Evolutionary conservation across 2,888 invertebrate genomes (phyloP).

Genomic region (Zonitis immaculata): DNA sequence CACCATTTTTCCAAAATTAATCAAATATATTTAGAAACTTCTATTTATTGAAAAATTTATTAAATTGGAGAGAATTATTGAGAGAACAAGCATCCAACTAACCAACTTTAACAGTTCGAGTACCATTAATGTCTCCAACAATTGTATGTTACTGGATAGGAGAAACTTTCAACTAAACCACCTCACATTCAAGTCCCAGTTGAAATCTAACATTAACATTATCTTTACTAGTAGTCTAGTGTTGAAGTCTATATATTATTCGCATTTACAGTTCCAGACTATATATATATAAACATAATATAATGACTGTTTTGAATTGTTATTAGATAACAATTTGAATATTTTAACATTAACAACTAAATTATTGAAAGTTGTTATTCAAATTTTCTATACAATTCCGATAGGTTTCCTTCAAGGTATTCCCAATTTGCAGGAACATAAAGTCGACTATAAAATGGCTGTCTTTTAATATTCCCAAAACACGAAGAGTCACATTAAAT

Average conservation of each 20-base stretch:
- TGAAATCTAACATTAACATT: neutral
- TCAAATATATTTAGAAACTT: neutral
- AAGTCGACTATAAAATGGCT: constrained; percentile 6
- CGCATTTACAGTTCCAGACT: neutral
- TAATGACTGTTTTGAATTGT: neutral
- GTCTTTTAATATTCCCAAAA: constrained; percentile 12
- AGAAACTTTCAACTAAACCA: neutral
- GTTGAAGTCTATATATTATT: neutral
- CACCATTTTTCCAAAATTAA: neutral
- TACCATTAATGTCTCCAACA: constrained; percentile 16
- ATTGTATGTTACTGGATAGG: constrained; percentile 9
- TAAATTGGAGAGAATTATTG: neutral
- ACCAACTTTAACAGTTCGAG: constrained; percentile 5
- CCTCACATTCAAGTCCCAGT: neutral
- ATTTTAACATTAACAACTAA: neutral
- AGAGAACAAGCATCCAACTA: neutral
- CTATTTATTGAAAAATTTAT: neutral
- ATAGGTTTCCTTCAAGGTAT: too few relatives aligned
- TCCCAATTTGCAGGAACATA: neutral
- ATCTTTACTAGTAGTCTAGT: neutral
- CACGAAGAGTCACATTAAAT: constrained; percentile 11
- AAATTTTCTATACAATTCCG: too few relatives aligned
- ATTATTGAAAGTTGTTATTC: neutral
- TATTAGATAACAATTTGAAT: neutral
- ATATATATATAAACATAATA: neutral